A percentile compares a stretch with the other conserved stretches of the same genome.
Evolutionary conservation across 2,113 vertebrate species (phyloP).

Genomic region (Gallinago undulata): DNA sequence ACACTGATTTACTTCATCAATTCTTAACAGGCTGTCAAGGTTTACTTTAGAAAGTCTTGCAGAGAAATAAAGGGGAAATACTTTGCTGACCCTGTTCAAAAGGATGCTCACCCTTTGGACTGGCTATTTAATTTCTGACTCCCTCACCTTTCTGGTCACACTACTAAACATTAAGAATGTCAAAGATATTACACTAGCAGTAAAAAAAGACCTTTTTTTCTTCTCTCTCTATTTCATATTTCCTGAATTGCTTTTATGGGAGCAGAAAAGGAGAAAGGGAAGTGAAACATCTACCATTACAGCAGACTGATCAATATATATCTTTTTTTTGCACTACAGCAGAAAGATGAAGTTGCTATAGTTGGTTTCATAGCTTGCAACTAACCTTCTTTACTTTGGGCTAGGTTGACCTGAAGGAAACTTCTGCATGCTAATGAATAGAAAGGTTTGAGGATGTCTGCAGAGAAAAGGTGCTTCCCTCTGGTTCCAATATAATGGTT

Average conservation of each 20-base stretch:
- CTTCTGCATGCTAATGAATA: neutral
- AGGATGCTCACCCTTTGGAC: neutral
- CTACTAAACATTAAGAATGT: neutral
- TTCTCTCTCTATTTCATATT: neutral
- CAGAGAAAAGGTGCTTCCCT: neutral
- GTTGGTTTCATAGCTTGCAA: neutral
- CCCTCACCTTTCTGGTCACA: neutral
- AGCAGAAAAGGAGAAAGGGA: neutral
- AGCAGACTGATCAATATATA: neutral
- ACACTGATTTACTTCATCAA: neutral
- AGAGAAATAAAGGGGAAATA: constrained; percentile 6
- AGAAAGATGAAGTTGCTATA: constrained; percentile 7
- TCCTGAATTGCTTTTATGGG: constrained; percentile 25
- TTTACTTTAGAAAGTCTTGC: neutral
- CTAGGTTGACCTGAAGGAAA: neutral
- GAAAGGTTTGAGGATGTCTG: neutral
- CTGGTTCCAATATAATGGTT: neutral
- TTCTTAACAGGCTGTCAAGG: neutral
- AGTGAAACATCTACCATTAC: neutral
- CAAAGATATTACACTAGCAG: constrained; percentile 17
- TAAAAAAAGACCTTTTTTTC: neutral
- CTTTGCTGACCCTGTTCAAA: constrained; percentile 34
- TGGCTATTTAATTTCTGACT: neutral
- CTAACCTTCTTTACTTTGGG: constrained; percentile 6
- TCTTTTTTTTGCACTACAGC: neutral